These are phyloP conservation scores for Lagorchestes hirsutus DNA, from an alignment of 2,797 vertebrate species.

Conservation along the genomic window DNA sequence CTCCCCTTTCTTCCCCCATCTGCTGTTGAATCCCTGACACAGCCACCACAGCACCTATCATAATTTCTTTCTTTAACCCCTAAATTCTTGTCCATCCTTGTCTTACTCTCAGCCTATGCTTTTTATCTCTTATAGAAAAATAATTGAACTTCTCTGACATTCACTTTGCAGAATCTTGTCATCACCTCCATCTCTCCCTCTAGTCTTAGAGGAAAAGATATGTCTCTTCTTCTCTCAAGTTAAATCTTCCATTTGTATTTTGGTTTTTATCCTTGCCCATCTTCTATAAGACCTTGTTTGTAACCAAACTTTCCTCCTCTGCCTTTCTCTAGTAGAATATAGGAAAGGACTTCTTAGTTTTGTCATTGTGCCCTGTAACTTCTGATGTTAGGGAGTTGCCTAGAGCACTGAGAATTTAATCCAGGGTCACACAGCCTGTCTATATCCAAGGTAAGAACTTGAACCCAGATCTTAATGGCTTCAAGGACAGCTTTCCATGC, in stretches of 20 bases:
- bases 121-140: background rate
- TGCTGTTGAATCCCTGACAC: fast-evolving
- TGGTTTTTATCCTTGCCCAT: background rate
- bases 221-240: slow-evolving; percentile 23
- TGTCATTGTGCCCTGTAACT: background rate
- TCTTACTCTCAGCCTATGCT: background rate
- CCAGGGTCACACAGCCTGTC: background rate
- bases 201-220: slow-evolving; percentile 46
- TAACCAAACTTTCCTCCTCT: background rate
- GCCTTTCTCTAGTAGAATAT: background rate
- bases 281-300: slow-evolving; percentile 24
- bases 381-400: background rate
- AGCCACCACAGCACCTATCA: background rate
- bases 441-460: background rate
- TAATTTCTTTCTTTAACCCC: background rate
- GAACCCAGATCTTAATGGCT: background rate
- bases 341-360: background rate
- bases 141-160: fast-evolving
- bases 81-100: background rate
- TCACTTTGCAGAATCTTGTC: background rate
- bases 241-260: slow-evolving; percentile 18
- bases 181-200: slow-evolving; percentile 1
- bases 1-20: background rate
- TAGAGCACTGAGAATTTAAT: background rate
- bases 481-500: background rate